phyloP scores from a whole-genome alignment of 1,140 invertebrate genomes.

The Pseudomyrmex sp. region DNA sequence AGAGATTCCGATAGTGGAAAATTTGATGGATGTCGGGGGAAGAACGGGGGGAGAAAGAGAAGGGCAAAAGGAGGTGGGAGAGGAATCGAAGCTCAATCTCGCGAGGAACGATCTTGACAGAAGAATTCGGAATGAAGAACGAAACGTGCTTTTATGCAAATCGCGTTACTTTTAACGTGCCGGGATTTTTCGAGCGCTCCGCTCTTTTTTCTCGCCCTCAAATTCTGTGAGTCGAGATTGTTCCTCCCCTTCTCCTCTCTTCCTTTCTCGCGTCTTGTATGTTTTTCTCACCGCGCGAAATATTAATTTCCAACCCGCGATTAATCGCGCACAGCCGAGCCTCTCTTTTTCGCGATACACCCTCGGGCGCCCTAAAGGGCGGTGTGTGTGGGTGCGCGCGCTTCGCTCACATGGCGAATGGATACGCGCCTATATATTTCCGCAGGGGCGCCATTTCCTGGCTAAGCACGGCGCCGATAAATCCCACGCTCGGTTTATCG shows the following conservation, averaged over 20 bases:
- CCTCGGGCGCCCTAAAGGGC: slow-evolving; percentile 20
- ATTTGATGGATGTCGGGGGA: slow-evolving; percentile 29
- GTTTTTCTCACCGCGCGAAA: neutral
- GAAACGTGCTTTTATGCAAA: slow-evolving; percentile 31
- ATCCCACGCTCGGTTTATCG: slow-evolving; percentile 75
- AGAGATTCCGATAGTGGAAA: slow-evolving; percentile 39
- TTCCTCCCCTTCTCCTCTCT: neutral
- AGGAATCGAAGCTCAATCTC: slow-evolving; percentile 35
- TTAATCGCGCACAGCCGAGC: neutral
- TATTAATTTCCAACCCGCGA: slow-evolving; percentile 13
- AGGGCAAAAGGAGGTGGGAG: neutral
- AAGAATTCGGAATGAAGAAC: slow-evolving; percentile 29
- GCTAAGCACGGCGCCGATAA: slow-evolving; percentile 70
- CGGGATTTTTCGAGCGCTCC: neutral
- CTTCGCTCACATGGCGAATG: slow-evolving; percentile 15
- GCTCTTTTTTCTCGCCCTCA: neutral
- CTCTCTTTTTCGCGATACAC: slow-evolving; percentile 9
- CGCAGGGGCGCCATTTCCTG: slow-evolving; percentile 69
- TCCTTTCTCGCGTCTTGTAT: neutral
- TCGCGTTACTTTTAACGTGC: slow-evolving; percentile 18
- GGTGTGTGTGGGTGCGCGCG: neutral
- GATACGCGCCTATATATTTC: slow-evolving; percentile 56
- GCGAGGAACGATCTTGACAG: slow-evolving; percentile 8
- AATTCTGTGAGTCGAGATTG: neutral
- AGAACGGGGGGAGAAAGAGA: neutral